A percentile compares a stretch with the other conserved stretches of the same genome.
Evolutionary conservation across 2,888 invertebrate species (phyloP).

Genomic region (Coelopa pilipes): DNA sequence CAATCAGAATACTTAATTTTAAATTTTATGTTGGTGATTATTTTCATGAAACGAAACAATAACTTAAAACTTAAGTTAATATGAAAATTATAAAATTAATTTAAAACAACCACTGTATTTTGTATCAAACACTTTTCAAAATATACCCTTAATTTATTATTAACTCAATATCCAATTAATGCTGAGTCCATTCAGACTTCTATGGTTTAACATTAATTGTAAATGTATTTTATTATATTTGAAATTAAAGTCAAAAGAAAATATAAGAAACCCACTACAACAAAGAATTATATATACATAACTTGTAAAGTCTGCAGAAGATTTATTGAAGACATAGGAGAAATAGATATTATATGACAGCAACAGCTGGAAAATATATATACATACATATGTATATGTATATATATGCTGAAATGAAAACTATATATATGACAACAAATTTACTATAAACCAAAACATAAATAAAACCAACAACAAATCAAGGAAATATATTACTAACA

Average conservation of each 20-base stretch:
- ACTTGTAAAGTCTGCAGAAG: constrained; percentile 2
- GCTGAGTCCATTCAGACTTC: constrained; percentile 6
- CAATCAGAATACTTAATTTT: neutral
- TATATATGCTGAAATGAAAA: constrained; percentile 20
- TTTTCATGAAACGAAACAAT: neutral
- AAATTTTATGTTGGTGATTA: constrained; percentile 9
- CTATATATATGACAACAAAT: constrained; percentile 22
- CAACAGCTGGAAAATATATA: constrained; percentile 11
- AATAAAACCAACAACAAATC: constrained; percentile 25
- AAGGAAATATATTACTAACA: constrained; percentile 46
- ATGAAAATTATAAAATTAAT: neutral
- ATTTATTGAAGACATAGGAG: neutral
- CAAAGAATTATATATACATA: constrained; percentile 12
- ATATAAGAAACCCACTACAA: constrained; percentile 1
- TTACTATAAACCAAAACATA: constrained; percentile 24
- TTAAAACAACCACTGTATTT: neutral
- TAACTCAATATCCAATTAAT: neutral
- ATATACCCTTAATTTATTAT: neutral
- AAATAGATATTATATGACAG: constrained; percentile 19
- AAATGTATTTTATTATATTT: constrained; percentile 17
- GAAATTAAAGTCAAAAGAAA: constrained; percentile 3
- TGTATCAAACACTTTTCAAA: neutral
- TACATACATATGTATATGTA: constrained; percentile 28
- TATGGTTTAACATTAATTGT: neutral
- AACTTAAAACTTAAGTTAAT: constrained; percentile 11